phyloP scores from a whole-genome alignment of 37 sponge, comb jelly and placozoan species.

The Crambe crambe region DNA sequence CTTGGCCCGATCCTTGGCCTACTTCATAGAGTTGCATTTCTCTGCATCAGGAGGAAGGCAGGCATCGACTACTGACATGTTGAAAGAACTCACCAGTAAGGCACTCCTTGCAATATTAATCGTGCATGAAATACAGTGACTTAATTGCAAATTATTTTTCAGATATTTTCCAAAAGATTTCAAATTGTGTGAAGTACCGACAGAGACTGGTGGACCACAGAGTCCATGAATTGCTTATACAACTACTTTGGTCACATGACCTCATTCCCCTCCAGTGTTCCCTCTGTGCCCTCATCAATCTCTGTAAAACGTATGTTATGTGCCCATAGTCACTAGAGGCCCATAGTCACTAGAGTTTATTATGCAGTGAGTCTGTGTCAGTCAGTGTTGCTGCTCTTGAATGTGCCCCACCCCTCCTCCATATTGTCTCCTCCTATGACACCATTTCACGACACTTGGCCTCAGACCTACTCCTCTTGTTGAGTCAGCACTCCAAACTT shows the following conservation, averaged over 20 bases:
- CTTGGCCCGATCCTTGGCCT: neutral
- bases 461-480: constrained; percentile 63
- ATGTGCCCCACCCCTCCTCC: constrained; percentile 4
- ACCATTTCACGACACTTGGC: constrained; percentile 28
- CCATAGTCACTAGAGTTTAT: neutral
- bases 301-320: constrained; percentile 54
- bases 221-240: constrained; percentile 7
- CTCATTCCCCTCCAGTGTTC: constrained; percentile 31
- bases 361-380: neutral
- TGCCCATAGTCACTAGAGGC: neutral
- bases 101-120: no score
- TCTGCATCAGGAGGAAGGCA: neutral
- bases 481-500: constrained; percentile 37
- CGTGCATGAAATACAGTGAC: no score
- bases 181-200: constrained; percentile 3
- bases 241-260: constrained; percentile 24
- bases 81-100: constrained; percentile 43
- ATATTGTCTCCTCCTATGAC: constrained; percentile 13
- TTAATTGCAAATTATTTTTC: neutral
- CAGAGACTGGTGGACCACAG: neutral
- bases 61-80: neutral
- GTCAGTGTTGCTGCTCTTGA: neutral
- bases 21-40: neutral
- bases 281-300: constrained; percentile 46
- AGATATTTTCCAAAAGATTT: constrained; percentile 51